Evolutionary conservation across 2,888 invertebrate species (phyloP), one percentile per base, ranked within the genome.

Genomic region (Orthosia gothica): DNA sequence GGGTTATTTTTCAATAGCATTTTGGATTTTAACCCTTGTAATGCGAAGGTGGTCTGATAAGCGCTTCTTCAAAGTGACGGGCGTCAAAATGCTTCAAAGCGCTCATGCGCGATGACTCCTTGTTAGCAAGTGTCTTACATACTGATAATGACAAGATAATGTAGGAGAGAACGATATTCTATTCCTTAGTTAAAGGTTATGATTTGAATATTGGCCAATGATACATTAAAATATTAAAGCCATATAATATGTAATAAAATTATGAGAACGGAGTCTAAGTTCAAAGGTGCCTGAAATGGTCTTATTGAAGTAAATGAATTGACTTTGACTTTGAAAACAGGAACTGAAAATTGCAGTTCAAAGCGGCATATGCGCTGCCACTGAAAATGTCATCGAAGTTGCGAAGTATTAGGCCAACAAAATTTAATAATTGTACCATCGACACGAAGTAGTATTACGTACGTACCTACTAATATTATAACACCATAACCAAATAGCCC

Each of bases 61-160:
- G 91, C 92, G 91, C 93, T 92, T 91, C 92, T 90, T 89, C 87
- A 89, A 91, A 91, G 89, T 91, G 94, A 93, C 94, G 77, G 92
- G 91, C 93, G 94, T 96, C 95, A 93, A 93, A 94, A 94, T 92
- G 92, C 88, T 93, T 93, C 89, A 92, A 91, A 88, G 89, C 94
- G 93, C 93, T 94, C 94, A 94, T 94, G 94, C 94, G 94, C 91
- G 92, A 94, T 92, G 93, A 94, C 93, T 94, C 84, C 95, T 95
- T 93, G 95, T 95, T 95, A 95, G 92, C 92, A 89, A 91, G 93
- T 94, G 89, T 91, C 88, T 91, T 92, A 90, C 90, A 83, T 84
- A 76, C 83, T 81, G 89, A 86, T 89, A 92, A 90, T 93, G 94
- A 94, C 94, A 94, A 92, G 95, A 95, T 95, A 95, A 94, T 92